Evolutionary conservation across 2,113 vertebrate species (phyloP).

Genomic region (Coturnix japonica): DNA sequence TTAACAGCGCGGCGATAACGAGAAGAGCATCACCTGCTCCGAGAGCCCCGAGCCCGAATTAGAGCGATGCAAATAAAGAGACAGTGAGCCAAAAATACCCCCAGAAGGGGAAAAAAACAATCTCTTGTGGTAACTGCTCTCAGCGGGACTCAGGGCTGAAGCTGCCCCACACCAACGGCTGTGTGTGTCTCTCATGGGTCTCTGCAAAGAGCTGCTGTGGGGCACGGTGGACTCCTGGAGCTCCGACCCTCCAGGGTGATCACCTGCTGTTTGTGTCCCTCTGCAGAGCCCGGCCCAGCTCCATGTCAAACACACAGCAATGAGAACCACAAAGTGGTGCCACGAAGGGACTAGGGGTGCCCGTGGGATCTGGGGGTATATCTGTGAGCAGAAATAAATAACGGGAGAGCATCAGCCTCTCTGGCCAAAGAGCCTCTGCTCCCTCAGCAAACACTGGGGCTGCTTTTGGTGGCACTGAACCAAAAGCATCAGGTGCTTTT

Average conservation of each 20-base stretch:
- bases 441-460: neutral
- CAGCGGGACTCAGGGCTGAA: neutral
- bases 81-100: conserved; percentile 44
- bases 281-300: too few relatives aligned
- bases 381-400: neutral
- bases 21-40: conserved; percentile 9
- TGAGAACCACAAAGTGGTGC: too few relatives aligned
- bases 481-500: too few relatives aligned
- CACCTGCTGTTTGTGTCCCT: too few relatives aligned
- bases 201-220: too few relatives aligned
- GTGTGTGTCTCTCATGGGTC: too few relatives aligned
- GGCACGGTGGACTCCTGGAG: too few relatives aligned
- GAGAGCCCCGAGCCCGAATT: neutral
- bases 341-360: neutral
- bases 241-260: too few relatives aligned
- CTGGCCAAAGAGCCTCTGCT: neutral
- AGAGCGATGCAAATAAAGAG: conserved; percentile 43
- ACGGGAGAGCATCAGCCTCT: neutral
- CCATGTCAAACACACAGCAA: too few relatives aligned
- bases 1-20: neutral
- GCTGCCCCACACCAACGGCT: neutral
- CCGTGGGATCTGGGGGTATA: neutral
- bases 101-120: neutral
- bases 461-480: neutral
- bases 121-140: neutral